Evolutionary conservation across 37 sponge, comb jelly and placozoan genomes (phyloP).

Genomic region (Petrosia ficiformis): DNA sequence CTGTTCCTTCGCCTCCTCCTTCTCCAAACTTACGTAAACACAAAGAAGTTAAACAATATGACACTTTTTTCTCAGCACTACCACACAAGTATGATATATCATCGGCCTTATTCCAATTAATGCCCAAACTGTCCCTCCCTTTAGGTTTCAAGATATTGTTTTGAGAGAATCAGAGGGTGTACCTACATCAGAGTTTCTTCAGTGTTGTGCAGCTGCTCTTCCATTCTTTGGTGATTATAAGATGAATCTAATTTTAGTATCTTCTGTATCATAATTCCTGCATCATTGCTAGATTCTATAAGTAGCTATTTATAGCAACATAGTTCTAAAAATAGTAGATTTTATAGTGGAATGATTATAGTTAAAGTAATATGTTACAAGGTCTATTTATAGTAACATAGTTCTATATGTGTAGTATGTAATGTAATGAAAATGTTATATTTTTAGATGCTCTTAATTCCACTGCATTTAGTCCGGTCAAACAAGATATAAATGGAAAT

Average conservation of each 20-base stretch:
- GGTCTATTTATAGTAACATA: no score
- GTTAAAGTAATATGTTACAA: not conserved
- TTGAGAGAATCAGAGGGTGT: constrained; percentile 33
- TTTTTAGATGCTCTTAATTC: constrained; percentile 59
- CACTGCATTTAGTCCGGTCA: constrained; percentile 85
- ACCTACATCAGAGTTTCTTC: constrained; percentile 58
- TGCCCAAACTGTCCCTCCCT: no score
- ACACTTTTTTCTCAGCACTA: constrained; percentile 59
- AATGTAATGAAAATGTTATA: no score
- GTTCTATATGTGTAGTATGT: no score
- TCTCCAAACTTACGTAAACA: not conserved
- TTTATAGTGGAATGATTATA: constrained; percentile 2
- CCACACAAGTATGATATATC: constrained; percentile 18
- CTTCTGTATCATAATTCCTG: no score
- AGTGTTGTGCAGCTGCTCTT: constrained; percentile 41
- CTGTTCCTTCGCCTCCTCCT: constrained; percentile 41
- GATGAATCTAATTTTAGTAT: not conserved
- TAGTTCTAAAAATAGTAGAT: no score
- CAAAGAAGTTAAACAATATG: not conserved
- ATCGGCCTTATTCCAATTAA: not conserved
- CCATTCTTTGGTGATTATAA: constrained; percentile 84
- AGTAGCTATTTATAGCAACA: no score
- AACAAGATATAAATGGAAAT: constrained; percentile 75
- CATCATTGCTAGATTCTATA: no score
- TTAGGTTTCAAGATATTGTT: constrained; percentile 53